Evolutionary conservation across 2,888 invertebrate species (phyloP).

Genomic region (Ctenicera cuprea): DNA sequence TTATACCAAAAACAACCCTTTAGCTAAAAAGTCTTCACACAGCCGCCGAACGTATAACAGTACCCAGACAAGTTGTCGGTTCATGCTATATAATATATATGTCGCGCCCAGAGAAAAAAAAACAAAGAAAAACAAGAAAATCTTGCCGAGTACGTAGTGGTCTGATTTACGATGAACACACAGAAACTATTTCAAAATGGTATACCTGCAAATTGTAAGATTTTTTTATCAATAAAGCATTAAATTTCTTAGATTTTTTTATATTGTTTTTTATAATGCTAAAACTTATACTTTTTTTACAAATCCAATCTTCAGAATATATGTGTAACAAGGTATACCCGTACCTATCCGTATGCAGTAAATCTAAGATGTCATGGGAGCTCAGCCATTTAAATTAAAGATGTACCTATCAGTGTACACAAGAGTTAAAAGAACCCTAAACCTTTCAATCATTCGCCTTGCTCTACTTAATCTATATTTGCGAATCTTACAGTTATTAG

Average conservation of each 20-base stretch:
- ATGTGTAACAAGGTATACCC: no score
- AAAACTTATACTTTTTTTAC: conserved; percentile 1
- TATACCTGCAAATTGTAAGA: background rate
- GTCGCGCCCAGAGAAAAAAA: conserved; percentile 12
- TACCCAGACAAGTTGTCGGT: background rate
- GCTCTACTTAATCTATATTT: no score
- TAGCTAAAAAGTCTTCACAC: conserved; percentile 20
- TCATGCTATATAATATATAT: conserved; percentile 20
- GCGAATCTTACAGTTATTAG: no score
- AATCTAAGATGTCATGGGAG: no score
- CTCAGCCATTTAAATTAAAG: no score
- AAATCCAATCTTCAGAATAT: background rate
- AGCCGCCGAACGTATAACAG: conserved; percentile 5
- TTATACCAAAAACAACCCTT: conserved; percentile 31
- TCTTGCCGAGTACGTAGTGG: background rate
- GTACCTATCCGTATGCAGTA: no score
- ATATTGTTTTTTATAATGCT: background rate
- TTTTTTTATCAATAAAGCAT: background rate
- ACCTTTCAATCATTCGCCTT: no score
- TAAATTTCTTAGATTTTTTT: background rate
- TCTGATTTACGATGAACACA: conserved; percentile 14
- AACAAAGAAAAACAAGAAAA: conserved; percentile 23
- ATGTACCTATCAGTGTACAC: no score
- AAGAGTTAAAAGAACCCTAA: no score
- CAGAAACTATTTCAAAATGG: conserved; percentile 22